A percentile compares a stretch with the other conserved stretches of the same genome.
These are phyloP conservation scores for Arbacia lixula DNA, from an alignment of 53 echinoderm and acorn worm genomes.

Conservation along the genomic window DNA sequence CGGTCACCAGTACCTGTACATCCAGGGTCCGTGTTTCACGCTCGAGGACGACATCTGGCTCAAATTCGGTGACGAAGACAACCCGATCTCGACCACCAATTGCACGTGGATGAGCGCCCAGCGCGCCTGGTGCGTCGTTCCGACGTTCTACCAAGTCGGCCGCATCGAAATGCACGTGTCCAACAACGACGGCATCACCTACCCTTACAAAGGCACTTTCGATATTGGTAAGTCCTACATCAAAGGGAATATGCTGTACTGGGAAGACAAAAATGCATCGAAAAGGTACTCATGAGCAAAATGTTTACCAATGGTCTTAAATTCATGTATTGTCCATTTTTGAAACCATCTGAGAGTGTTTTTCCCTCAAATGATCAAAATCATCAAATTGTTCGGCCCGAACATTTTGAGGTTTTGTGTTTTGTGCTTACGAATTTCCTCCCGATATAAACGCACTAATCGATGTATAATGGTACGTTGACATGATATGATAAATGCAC, in stretches of 20 bases:
- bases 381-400: no score
- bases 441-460: no score
- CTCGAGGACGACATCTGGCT: constrained; percentile 85
- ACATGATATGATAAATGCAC: no score
- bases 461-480: no score
- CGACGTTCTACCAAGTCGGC: constrained; percentile 89
- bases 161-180: constrained; percentile 73
- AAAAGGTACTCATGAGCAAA: not conserved
- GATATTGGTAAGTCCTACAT: constrained; percentile 82
- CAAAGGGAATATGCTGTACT: no score
- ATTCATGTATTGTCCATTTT: no score
- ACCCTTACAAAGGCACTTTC: constrained; percentile 71
- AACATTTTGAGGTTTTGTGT: no score
- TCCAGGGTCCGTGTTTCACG: constrained; percentile 91
- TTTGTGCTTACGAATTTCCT: no score
- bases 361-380: no score
- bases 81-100: constrained; percentile 84
- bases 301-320: not conserved
- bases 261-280: no score
- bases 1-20: constrained; percentile 77
- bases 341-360: no score
- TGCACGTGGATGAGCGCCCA: constrained; percentile 78
- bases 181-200: constrained; percentile 73
- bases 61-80: constrained; percentile 69
- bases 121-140: constrained; percentile 82